Base-by-base conservation (phyloP, 2,888 invertebrate species). In the Drosophila bunnanda region DNA sequence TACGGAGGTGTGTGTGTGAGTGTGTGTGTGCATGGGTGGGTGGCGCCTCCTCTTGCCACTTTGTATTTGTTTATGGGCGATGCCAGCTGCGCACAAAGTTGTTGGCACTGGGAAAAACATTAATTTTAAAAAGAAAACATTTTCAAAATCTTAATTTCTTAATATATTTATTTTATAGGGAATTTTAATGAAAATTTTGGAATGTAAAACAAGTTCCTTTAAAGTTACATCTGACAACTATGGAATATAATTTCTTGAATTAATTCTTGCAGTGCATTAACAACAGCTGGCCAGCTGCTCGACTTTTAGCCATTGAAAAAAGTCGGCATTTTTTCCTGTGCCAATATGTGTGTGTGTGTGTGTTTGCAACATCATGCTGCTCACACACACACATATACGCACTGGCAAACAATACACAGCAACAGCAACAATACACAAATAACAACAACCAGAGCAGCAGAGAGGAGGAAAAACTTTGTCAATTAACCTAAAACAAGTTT, bases 401-500 rank as follows among this genome's bases (percentile, higher is more conserved):
- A 57, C 30, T 22, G 20, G 48, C 46, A 56, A 73, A 55, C 62
- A 46, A 46, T 30, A 46, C 46, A 46, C 28, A 44, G 25, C 25
- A 59, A 66, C 17, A 30, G 17, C 30, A 48, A n/a, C 56, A 58
- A 25, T 34, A 44, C 55, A 69, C 48, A 53, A 53, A 60, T 22
- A 64, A 68, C 54, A 55, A 50, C 55, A 48, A 54, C 53, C 75
- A 76, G 64, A 48, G 75, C 62, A 57, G 83, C 62, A 66, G 76
- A 77, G 80, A 67, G 80, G 34, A 56, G 71, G 50, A 71, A 71
- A 85, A 85, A 85, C 80, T 88, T 85, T 88, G 88, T 82, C 88
- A 85, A 85, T 85, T 85, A 85, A 88, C 83, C 88, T 85, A 86
- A 85, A 88, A 85, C 78, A 83, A 88, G 83, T 85, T 86, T 79